A percentile compares a stretch with the other conserved stretches of the same genome.
Evolutionary conservation across 1,140 invertebrate species (phyloP).

Genomic region (Chrysopa pallens): DNA sequence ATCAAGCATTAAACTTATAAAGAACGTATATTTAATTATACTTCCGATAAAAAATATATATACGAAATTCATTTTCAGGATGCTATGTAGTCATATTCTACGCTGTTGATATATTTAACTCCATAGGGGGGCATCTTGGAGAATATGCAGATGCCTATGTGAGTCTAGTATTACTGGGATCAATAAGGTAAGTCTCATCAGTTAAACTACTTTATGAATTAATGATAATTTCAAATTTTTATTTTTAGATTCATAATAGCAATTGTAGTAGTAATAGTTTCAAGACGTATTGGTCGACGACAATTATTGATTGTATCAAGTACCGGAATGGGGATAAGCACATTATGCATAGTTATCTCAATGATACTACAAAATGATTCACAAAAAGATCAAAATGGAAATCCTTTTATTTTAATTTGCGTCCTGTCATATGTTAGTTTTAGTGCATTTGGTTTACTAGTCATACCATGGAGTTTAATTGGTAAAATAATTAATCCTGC

Average conservation of each 20-base stretch:
- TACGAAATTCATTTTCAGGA: slow-evolving; percentile 13
- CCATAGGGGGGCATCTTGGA: slow-evolving; percentile 25
- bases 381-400: slow-evolving; percentile 7
- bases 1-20: too few species aligned
- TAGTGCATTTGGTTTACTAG: slow-evolving; percentile 31
- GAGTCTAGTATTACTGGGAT: slow-evolving; percentile 28
- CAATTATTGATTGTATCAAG: slow-evolving; percentile 29
- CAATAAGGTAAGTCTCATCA: slow-evolving; percentile 12
- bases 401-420: slow-evolving; percentile 23
- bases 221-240: neutral
- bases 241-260: slow-evolving; percentile 26
- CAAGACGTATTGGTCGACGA: slow-evolving; percentile 31
- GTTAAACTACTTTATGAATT: too few species aligned
- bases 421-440: slow-evolving; percentile 27
- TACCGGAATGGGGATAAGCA: slow-evolving; percentile 32
- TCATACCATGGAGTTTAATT: slow-evolving; percentile 45
- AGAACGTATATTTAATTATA: too few species aligned
- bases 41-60: too few species aligned
- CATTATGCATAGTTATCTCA: slow-evolving; percentile 23
- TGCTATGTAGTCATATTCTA: slow-evolving; percentile 51
- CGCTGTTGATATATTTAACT: slow-evolving; percentile 34
- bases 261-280: slow-evolving; percentile 24
- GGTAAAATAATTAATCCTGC: slow-evolving; percentile 25
- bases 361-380: slow-evolving; percentile 6
- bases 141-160: slow-evolving; percentile 23